Evolutionary conservation across 2,888 invertebrate genomes (phyloP).

Genomic region (Acrobasis repandana): DNA sequence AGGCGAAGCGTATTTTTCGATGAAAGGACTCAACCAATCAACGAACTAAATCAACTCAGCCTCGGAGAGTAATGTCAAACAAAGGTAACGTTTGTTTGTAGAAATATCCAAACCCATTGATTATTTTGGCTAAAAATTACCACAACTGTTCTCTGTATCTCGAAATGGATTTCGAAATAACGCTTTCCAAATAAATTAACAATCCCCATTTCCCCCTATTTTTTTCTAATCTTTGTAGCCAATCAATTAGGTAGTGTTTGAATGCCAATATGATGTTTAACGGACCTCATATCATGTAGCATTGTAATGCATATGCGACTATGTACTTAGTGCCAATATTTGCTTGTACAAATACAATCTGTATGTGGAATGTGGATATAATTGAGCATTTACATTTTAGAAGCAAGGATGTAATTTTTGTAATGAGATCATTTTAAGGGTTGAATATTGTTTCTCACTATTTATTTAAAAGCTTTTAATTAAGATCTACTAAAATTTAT

Average conservation of each 20-base stretch:
- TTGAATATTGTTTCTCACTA: neutral
- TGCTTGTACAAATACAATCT: constrained; percentile 14
- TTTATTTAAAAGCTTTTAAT: neutral
- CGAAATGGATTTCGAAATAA: too few relatives aligned
- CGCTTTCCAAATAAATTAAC: too few relatives aligned
- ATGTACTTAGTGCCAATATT: constrained; percentile 15
- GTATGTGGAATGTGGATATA: neutral
- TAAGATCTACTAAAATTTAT: constrained; percentile 5
- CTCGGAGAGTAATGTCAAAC: too few relatives aligned
- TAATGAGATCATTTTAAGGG: neutral
- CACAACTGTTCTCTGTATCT: too few relatives aligned
- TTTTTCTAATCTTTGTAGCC: too few relatives aligned
- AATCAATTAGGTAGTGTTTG: neutral
- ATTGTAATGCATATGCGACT: neutral
- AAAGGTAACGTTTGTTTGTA: too few relatives aligned
- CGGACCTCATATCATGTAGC: constrained; percentile 11
- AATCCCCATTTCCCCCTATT: too few relatives aligned
- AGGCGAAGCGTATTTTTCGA: too few relatives aligned
- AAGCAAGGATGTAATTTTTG: neutral
- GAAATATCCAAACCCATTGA: too few relatives aligned
- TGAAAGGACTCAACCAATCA: too few relatives aligned
- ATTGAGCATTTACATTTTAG: constrained; percentile 11
- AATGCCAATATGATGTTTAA: neutral
- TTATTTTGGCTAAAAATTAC: too few relatives aligned
- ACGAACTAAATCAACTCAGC: too few relatives aligned